These are phyloP conservation scores for Actias luna DNA, from an alignment of 2,888 invertebrate genomes.

Conservation along the genomic window DNA sequence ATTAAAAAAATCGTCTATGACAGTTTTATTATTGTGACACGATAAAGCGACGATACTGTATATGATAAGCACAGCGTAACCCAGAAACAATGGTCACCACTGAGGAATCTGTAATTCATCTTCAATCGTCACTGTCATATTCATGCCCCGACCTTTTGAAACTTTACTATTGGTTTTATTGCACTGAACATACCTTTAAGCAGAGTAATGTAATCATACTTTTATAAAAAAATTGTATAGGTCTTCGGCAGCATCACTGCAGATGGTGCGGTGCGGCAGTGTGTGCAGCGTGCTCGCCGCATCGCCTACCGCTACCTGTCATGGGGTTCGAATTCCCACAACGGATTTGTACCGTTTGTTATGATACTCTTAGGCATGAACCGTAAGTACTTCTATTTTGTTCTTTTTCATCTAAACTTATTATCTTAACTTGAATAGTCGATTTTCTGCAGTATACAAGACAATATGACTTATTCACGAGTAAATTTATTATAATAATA, in stretches of 20 bases:
- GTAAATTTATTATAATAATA: not conserved
- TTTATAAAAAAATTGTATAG: constrained; percentile 49
- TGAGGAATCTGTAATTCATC: no score
- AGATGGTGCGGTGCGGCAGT: constrained; percentile 97
- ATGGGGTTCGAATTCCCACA: constrained; percentile 99
- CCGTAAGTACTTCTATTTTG: constrained; percentile 84
- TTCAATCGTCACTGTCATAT: no score
- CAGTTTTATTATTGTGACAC: no score
- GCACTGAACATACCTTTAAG: no score
- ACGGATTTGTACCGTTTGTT: constrained; percentile 96
- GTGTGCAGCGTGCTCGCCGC: constrained; percentile 95
- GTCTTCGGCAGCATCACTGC: constrained; percentile 95
- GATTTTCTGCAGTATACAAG: not conserved
- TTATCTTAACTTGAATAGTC: no score
- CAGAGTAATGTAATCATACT: not conserved
- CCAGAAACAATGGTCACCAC: no score
- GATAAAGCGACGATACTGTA: no score
- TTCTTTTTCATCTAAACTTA: no score
- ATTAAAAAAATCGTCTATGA: no score
- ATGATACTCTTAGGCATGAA: constrained; percentile 89
- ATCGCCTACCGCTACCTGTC: constrained; percentile 93
- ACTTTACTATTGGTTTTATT: no score
- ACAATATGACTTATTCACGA: not conserved
- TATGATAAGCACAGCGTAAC: no score
- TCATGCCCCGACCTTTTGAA: no score